Evolutionary conservation across 2,113 vertebrate genomes (phyloP).

Genomic region (Gambusia holbrooki): DNA sequence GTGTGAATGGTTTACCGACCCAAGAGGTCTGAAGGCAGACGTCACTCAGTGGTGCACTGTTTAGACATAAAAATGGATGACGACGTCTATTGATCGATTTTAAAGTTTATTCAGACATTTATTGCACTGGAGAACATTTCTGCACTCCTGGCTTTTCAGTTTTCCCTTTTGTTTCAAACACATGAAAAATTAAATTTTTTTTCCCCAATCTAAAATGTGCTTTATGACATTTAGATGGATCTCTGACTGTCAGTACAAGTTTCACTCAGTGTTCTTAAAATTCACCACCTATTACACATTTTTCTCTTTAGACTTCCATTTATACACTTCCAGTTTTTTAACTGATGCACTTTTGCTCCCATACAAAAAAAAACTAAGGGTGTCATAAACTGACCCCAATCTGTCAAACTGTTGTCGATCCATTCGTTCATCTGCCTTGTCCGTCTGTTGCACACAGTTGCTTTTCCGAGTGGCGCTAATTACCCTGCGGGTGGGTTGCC

Average conservation of each 20-base stretch:
- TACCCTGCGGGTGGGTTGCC: slow-evolving; percentile 31
- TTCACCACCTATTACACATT: background rate
- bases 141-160: background rate
- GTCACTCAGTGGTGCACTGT: too few relatives aligned
- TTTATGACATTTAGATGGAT: too few relatives aligned
- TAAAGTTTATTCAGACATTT: background rate
- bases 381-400: slow-evolving; percentile 23
- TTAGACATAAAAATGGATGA: background rate
- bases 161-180: background rate
- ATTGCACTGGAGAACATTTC: background rate
- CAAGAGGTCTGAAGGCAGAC: too few relatives aligned
- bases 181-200: too few relatives aligned
- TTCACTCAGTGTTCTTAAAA: background rate
- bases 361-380: background rate
- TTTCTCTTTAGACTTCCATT: background rate
- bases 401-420: slow-evolving; percentile 14
- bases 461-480: slow-evolving; percentile 32
- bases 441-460: slow-evolving; percentile 43
- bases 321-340: background rate
- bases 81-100: too few relatives aligned
- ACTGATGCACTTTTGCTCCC: background rate
- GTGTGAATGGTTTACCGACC: too few relatives aligned
- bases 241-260: too few relatives aligned
- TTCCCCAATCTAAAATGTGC: background rate
- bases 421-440: slow-evolving; percentile 32